Percentiles rank a stretch among this genome's conserved stretches.
These are phyloP conservation scores for Coelogynopora nodosa DNA, from an alignment of 2,888 invertebrate genomes.

Conservation along the genomic window DNA sequence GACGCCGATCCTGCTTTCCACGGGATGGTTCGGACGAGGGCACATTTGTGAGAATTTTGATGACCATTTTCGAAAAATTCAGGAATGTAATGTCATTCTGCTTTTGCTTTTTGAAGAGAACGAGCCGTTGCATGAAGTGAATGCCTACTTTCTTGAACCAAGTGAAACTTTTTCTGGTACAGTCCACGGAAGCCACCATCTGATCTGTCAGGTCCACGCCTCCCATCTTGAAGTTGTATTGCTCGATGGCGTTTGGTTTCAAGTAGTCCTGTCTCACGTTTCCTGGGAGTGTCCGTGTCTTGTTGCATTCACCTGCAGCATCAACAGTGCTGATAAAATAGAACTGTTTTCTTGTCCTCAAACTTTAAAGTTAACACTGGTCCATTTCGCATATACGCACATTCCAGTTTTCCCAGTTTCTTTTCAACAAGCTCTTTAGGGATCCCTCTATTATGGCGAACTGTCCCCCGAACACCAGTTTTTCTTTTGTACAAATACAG, in stretches of 20 bases:
- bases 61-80: slow-evolving; percentile 2
- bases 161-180: slow-evolving; percentile 16
- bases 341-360: slow-evolving; percentile 2
- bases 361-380: slow-evolving; percentile 20
- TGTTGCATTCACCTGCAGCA: slow-evolving; percentile 9
- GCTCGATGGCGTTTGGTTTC: slow-evolving; percentile 2
- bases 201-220: not conserved
- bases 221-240: not conserved
- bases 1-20: slow-evolving; percentile 1
- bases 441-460: slow-evolving; percentile 14
- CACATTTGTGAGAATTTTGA: slow-evolving; percentile 31
- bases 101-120: slow-evolving; percentile 25
- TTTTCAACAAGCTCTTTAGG: slow-evolving; percentile 6
- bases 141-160: slow-evolving; percentile 28
- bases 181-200: slow-evolving; percentile 18
- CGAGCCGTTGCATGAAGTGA: slow-evolving; percentile 31
- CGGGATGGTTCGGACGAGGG: slow-evolving; percentile 22
- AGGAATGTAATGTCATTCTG: slow-evolving; percentile 14
- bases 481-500: slow-evolving; percentile 23
- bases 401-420: slow-evolving; percentile 25
- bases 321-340: slow-evolving; percentile 28
- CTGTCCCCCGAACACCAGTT: slow-evolving; percentile 12
- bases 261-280: slow-evolving; percentile 18
- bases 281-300: slow-evolving; percentile 20
- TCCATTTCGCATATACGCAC: slow-evolving; percentile 30